Evolutionary conservation across 1,140 invertebrate genomes (phyloP), one percentile per base, ranked within the genome.

Genomic region (Neotoxoptera formosana): DNA sequence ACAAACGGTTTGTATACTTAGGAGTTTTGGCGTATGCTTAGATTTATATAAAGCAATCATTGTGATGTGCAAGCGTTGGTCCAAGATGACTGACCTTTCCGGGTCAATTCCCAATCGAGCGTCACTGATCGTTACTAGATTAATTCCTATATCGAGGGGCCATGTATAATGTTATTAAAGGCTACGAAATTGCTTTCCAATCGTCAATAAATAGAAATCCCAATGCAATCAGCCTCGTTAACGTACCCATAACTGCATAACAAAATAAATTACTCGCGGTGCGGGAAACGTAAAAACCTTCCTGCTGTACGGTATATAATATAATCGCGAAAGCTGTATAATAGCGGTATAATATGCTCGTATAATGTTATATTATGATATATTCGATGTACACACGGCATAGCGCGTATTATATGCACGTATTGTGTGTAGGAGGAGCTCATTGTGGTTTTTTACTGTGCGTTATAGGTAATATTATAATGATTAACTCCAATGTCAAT

Each of bases 171-270:
- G 47, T 53, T 89, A 89, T 53, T 23, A 36, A 53, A 89, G 23
- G 25, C 87, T 34, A 34, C 87, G n/a, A 25, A 53, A 89, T 53
- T 89, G 47, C 87, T 89, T 89, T 89, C 48, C 48, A 36, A 34
- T 34, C 90, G 56, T 67, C 56, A 67, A 60, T 67, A 91, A 67
- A 91, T 67, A 67, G 90, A 76, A 91, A 91, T 91, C 56, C 45
- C 11, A 53, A 89, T 36, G 48, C 67, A 91, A 91, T 67, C 53
- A 91, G 89, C 60, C 60, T 91, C 45, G 60, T 91, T 91, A 76
- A 90, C 89, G 89, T 90, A 90, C 34, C 89, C 30, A 84, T 84
- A 48, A 30, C n/a, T 45, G 47, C 86, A 88, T 48, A 48, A 89
- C 86, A 87, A 48, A 86, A 87, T 23, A 45, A 89, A 89, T 53